These are phyloP conservation scores for Podilymbus podiceps DNA, from an alignment of 2,113 vertebrate genomes.

Conservation along the genomic window DNA sequence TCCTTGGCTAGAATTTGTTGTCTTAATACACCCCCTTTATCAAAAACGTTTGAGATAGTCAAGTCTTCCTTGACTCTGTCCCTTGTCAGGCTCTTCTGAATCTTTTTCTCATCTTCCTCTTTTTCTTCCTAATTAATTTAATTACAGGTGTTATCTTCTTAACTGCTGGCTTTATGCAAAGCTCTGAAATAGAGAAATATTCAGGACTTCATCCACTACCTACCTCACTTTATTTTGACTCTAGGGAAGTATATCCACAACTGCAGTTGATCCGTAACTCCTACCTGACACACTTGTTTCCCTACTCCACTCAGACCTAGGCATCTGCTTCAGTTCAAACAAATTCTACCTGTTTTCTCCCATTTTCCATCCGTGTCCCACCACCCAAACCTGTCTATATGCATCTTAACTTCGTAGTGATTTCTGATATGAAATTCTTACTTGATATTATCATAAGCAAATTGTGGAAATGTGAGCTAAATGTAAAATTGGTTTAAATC, in stretches of 20 bases:
- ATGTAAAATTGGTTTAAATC: constrained; percentile 31
- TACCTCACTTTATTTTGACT: neutral
- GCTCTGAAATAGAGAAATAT: neutral
- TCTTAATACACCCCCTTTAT: neutral
- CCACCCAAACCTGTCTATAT: neutral
- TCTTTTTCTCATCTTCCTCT: neutral
- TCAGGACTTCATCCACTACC: neutral
- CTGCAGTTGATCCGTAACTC: neutral
- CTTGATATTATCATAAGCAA: neutral
- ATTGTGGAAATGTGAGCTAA: neutral
- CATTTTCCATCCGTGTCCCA: neutral
- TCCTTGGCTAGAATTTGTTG: neutral
- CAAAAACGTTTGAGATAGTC: neutral
- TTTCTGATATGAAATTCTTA: neutral
- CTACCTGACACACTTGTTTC: neutral
- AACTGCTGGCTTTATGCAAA: neutral
- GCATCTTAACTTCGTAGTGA: neutral
- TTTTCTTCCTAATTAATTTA: neutral
- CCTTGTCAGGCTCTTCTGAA: neutral
- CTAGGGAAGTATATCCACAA: neutral
- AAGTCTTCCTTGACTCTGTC: neutral
- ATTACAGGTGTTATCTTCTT: neutral
- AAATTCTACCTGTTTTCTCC: neutral
- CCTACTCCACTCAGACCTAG: neutral
- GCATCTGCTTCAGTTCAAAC: neutral